Conservation (phyloP, 1,140 invertebrate species). For the Macrobrachium rosenbergii region DNA sequence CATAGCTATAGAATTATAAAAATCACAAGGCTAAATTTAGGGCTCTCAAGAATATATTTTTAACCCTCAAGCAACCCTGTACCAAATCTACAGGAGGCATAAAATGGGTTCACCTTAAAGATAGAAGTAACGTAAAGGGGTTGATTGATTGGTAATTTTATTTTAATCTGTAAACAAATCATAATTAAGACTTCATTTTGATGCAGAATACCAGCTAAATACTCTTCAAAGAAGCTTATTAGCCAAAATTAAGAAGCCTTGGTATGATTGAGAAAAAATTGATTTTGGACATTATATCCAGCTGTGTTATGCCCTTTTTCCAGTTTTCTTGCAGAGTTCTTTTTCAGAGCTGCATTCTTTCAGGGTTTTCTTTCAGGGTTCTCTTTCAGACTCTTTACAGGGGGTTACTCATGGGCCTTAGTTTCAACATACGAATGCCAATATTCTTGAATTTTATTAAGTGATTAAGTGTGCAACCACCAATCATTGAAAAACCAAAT, state of each 20-base stretch:
- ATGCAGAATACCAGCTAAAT: neutral
- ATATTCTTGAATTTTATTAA: slow-evolving; percentile 45
- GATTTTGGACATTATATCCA: slow-evolving; percentile 45
- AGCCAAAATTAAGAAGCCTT: slow-evolving; percentile 24
- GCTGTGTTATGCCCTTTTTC: slow-evolving; percentile 55
- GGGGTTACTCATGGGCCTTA: slow-evolving; percentile 55
- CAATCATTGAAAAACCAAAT: slow-evolving; percentile 49
- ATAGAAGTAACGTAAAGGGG: too few species aligned
- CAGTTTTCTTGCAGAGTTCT: slow-evolving; percentile 55
- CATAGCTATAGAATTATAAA: neutral
- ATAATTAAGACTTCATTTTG: neutral
- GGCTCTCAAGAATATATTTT: neutral
- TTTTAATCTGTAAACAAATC: neutral
- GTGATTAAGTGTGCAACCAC: slow-evolving; percentile 55
- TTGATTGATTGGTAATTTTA: neutral
- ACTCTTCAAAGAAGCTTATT: slow-evolving; percentile 23
- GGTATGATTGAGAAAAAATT: slow-evolving; percentile 32
- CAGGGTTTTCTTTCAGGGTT: slow-evolving; percentile 59
- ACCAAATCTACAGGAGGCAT: too few species aligned
- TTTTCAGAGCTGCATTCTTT: slow-evolving; percentile 58
- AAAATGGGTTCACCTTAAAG: too few species aligned
- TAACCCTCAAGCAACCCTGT: too few species aligned
- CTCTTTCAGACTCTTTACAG: slow-evolving; percentile 55
- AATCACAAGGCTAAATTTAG: slow-evolving; percentile 8
- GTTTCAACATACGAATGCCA: slow-evolving; percentile 49